Evolutionary conservation across 2,888 invertebrate genomes (phyloP).

Genomic region (Dasypolia templi): DNA sequence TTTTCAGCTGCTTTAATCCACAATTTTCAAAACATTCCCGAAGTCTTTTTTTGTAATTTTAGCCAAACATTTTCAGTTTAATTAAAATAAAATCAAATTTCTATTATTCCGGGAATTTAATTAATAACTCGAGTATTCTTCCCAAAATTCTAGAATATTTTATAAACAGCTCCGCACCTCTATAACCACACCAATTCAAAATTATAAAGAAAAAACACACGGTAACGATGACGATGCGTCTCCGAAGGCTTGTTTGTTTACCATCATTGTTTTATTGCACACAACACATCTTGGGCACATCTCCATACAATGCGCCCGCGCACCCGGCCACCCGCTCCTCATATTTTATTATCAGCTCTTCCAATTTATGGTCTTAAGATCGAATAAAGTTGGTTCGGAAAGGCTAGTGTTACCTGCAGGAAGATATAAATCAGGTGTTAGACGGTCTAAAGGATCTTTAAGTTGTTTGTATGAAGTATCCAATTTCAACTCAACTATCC

Average conservation of each 20-base stretch:
- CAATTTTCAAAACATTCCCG: background rate
- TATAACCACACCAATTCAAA: conserved; percentile 18
- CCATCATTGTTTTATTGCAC: conserved; percentile 77
- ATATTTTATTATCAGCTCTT: conserved; percentile 61
- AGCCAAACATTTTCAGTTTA: background rate
- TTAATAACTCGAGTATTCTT: background rate
- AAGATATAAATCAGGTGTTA: conserved; percentile 41
- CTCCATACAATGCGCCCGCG: conserved; percentile 70
- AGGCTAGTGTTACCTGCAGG: conserved; percentile 44
- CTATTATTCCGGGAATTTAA: background rate
- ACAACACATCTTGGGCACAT: conserved; percentile 61
- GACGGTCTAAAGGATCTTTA: conserved; percentile 1
- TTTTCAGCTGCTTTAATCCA: background rate
- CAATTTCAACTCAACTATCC: conserved; percentile 11
- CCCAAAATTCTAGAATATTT: background rate
- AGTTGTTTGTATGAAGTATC: conserved; percentile 15
- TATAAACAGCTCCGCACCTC: conserved; percentile 35
- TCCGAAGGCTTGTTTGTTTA: conserved; percentile 79
- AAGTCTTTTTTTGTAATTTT: background rate
- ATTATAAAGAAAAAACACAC: conserved; percentile 49
- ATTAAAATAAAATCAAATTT: background rate
- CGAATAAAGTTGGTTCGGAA: conserved; percentile 42
- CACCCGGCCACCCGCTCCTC: conserved; percentile 51
- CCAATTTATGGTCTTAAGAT: conserved; percentile 45
- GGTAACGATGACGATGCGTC: conserved; percentile 73